These are phyloP conservation scores for Porites divaricata DNA, from an alignment of 92 coral and sea anemone genomes.

Conservation along the genomic window DNA sequence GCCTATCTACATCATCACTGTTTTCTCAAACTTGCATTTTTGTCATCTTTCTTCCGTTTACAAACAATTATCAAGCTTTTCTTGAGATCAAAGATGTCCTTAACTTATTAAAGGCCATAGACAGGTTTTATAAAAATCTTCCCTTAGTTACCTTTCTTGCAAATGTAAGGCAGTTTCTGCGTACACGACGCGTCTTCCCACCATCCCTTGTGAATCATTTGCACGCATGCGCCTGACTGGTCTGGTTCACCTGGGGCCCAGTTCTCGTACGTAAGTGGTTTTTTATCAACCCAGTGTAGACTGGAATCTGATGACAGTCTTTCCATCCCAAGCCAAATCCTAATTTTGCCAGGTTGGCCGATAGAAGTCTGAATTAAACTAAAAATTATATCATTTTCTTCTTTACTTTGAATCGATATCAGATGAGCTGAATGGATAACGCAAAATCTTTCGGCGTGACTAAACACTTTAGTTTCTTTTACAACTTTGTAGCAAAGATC, in stretches of 20 bases:
- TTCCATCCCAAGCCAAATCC: constrained; percentile 76
- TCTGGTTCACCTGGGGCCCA: constrained; percentile 93
- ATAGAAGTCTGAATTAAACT: constrained; percentile 46
- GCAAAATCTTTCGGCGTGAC: constrained; percentile 77
- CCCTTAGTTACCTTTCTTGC: constrained; percentile 78
- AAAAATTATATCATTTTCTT: constrained; percentile 63
- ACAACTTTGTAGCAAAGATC: constrained; percentile 70
- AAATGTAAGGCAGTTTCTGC: constrained; percentile 77
- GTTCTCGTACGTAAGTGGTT: constrained; percentile 59
- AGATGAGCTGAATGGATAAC: constrained; percentile 61
- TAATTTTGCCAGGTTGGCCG: constrained; percentile 41
- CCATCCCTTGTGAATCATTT: constrained; percentile 78
- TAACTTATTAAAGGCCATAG: background rate
- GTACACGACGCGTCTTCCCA: constrained; percentile 89
- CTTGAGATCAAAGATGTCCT: too few species aligned
- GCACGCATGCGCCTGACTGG: constrained; percentile 92
- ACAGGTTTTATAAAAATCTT: background rate
- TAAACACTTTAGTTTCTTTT: constrained; percentile 55
- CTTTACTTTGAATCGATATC: constrained; percentile 66
- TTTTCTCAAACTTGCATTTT: too few species aligned
- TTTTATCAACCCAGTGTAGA: constrained; percentile 77
- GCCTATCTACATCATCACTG: too few species aligned
- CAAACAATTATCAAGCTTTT: too few species aligned
- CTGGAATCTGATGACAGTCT: constrained; percentile 57
- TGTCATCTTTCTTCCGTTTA: too few species aligned